Evolutionary conservation across 2,888 invertebrate species (phyloP), one percentile per base, ranked within the genome.

Genomic region (Abscondita cerata): DNA sequence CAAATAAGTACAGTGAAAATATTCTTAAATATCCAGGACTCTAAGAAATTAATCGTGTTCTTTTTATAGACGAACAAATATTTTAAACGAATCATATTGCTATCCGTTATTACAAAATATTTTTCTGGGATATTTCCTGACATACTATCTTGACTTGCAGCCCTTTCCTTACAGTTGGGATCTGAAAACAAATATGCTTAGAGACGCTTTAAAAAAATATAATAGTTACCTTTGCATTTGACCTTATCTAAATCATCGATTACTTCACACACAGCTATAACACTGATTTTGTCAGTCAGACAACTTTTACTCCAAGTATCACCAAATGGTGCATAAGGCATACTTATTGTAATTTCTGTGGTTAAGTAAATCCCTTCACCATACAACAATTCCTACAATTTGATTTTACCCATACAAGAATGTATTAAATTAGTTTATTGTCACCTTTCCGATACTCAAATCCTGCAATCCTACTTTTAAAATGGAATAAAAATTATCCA

Each of bases 401-500:
- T 65, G 59, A 59, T 54, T 13, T 15, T 18, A 12, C 25, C 12
- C 18, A 25, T 25, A 9, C 44, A 54, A 36, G 11, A 12, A 13
- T 9, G 33, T 36, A 36, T 6, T 36, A 11, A 36, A 12, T 36
- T 2, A 2, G 13, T 41, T 13, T 41, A 12, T 4, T 16, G 20
- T 62, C 62, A 75, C 75, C 48, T 69, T 74, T 57, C 67, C 66
- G 5, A 63, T 48, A 59, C 72, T 88, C 79, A 90, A 83, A 78
- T 89, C 89, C 68, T 90, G 88, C 52, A 93, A 82, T 1, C 93
- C 93, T 79, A 89, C 87, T 79, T 90, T 87, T 55, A 92, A 77
- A 68, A 93, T 91, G 0, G 92, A 90, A 80, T 92, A 89, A 75
- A 93, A 92, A 75, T 92, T 90, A 76, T 92, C 92, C 64, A 93